Evolutionary conservation across 2,888 invertebrate species (phyloP), one percentile per base, ranked within the genome.

Genomic region (Tinea pellionella): DNA sequence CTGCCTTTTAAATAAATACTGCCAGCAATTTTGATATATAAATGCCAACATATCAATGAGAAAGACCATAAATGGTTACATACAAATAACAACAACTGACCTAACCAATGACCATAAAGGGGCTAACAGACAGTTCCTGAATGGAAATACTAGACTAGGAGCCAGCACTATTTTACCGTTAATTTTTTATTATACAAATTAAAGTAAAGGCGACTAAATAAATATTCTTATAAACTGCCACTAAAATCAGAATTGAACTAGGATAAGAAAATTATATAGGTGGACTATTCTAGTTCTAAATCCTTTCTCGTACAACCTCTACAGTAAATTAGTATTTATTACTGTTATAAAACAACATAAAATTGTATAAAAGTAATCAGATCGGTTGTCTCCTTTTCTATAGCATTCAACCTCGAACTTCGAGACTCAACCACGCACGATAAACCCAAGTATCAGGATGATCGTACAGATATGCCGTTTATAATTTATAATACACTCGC

Each of bases 71-170:
- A 15, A 47, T 47, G 47, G 53, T 24, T 9, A 24, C 24, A 24
- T 24, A 53, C 24, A 53, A 53, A 53, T 53, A 53, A n/a, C 53
- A 53, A 12, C 53, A 53, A 24, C 19, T 53, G 53, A 53, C 53
- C 53, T 53, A 53, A 53, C 53, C n/a, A n/a, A 24, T 24, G 53
- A 24, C 53, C 53, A 53, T 24, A 24, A 19, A 24, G 53, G 53
- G 13, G 13, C 47, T 47, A 47, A 47, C 47, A 15, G 47, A 47
- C 24, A 53, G 53, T 53, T 53, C 53, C 53, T 53, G 53, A 53
- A 53, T 16, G 16, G 47, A 4, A 8, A 15, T 47, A 47, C 8
- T 47, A 47, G 47, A 47, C 47, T 9, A 15, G 15, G 47, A 47
- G 47, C 47, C 13, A 47, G 13, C 47, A 37, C 9, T 9, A 2